A percentile compares a stretch with the other conserved stretches of the same genome.
These are phyloP conservation scores for Nannoperca australis DNA, from an alignment of 2,797 vertebrate species.

Conservation along the genomic window DNA sequence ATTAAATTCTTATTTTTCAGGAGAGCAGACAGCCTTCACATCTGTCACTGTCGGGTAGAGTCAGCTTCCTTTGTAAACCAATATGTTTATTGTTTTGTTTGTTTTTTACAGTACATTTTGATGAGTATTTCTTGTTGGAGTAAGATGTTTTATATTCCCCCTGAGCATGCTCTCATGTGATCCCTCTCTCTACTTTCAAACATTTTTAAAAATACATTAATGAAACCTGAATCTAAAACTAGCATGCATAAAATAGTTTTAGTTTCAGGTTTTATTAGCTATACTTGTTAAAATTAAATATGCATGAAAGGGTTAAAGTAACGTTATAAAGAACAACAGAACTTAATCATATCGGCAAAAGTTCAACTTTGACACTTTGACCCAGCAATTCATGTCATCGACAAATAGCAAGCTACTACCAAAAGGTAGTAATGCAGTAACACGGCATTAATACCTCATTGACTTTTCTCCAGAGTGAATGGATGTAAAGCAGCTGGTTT, in stretches of 20 bases:
- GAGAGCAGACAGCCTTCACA: slow-evolving; percentile 1
- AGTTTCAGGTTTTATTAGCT: too few relatives aligned
- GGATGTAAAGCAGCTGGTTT: background rate
- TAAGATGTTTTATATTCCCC: background rate
- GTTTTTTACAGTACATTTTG: background rate
- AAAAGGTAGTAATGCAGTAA: too few relatives aligned
- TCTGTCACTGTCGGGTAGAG: slow-evolving; percentile 7
- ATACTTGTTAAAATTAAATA: too few relatives aligned
- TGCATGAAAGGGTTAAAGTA: too few relatives aligned
- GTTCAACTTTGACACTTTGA: background rate
- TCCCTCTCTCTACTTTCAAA: background rate
- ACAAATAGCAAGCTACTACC: background rate
- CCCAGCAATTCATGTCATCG: too few relatives aligned
- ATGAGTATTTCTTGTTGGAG: too few relatives aligned
- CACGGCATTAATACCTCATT: background rate
- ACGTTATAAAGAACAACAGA: too few relatives aligned
- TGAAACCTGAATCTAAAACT: too few relatives aligned
- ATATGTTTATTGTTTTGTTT: background rate
- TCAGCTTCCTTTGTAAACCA: background rate
- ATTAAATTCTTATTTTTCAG: background rate
- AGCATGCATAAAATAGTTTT: too few relatives aligned
- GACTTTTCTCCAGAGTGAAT: slow-evolving; percentile 1
- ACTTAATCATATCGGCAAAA: too few relatives aligned
- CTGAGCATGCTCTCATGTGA: background rate
- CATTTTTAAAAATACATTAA: background rate